Percentiles rank a stretch among this genome's conserved stretches.
Conservation (phyloP, 2,113 vertebrate genomes). For the Rattus rattus region DNA sequence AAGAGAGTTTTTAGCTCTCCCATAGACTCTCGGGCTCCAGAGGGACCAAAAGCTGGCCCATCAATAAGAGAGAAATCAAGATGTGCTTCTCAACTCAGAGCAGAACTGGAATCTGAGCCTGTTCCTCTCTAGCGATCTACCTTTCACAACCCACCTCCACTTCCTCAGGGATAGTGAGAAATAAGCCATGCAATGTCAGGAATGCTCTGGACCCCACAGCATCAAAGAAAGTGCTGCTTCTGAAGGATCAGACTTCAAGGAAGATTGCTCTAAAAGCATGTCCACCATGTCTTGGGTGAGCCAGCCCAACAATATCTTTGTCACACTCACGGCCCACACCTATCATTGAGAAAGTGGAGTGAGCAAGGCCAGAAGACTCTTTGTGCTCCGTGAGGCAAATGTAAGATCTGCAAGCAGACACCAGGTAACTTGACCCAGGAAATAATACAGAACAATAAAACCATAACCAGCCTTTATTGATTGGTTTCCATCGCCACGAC, state of each 20-base stretch:
- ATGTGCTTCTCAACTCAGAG: neutral
- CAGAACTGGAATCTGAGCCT: neutral
- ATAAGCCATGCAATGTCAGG: neutral
- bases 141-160: neutral
- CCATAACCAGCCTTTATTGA: neutral
- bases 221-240: neutral
- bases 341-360: neutral
- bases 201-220: neutral
- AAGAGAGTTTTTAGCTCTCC: constrained; percentile 37
- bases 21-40: constrained; percentile 5
- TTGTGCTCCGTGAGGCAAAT: neutral
- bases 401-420: neutral
- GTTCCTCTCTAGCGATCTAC: neutral
- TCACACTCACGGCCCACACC: neutral
- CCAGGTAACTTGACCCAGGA: neutral
- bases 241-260: accelerated
- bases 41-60: neutral
- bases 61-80: neutral
- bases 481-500: accelerated
- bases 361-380: neutral
- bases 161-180: neutral
- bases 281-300: neutral
- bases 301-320: neutral
- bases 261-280: neutral
- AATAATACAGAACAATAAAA: neutral